Percentiles rank a stretch among this genome's conserved stretches.
These are phyloP conservation scores for Chlorops oryzae DNA, from an alignment of 1,140 invertebrate species.

Conservation along the genomic window DNA sequence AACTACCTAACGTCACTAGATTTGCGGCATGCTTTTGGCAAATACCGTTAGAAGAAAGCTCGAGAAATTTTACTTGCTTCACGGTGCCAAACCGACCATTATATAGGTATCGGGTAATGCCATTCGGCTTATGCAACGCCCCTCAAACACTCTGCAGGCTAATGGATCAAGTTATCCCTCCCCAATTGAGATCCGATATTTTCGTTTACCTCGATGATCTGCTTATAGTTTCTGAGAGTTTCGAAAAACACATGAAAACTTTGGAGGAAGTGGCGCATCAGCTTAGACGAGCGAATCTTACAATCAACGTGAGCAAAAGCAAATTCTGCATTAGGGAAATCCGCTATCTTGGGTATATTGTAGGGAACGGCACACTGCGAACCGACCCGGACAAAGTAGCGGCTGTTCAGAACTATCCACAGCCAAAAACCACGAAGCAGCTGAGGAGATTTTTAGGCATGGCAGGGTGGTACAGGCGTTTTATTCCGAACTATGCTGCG, in stretches of 20 bases:
- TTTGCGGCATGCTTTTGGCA: conserved; percentile 41
- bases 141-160: conserved; percentile 6
- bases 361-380: neutral
- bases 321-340: no score
- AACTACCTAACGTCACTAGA: conserved; percentile 23
- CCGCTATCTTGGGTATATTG: no score
- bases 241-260: conserved; percentile 4
- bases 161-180: conserved; percentile 31
- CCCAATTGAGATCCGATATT: conserved; percentile 29
- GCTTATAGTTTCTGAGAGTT: conserved; percentile 4
- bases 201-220: conserved; percentile 14
- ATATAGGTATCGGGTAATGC: conserved; percentile 49
- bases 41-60: conserved; percentile 26
- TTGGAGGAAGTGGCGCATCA: conserved; percentile 8
- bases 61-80: no score
- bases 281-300: conserved; percentile 18
- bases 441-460: no score
- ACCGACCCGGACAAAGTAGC: no score
- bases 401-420: no score
- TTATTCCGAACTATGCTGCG: no score
- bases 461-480: no score
- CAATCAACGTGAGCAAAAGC: neutral
- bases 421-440: no score
- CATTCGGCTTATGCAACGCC: conserved; percentile 20
- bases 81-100: no score